Conservation (phyloP, 2,113 vertebrate species). For the Hucho hucho region DNA sequence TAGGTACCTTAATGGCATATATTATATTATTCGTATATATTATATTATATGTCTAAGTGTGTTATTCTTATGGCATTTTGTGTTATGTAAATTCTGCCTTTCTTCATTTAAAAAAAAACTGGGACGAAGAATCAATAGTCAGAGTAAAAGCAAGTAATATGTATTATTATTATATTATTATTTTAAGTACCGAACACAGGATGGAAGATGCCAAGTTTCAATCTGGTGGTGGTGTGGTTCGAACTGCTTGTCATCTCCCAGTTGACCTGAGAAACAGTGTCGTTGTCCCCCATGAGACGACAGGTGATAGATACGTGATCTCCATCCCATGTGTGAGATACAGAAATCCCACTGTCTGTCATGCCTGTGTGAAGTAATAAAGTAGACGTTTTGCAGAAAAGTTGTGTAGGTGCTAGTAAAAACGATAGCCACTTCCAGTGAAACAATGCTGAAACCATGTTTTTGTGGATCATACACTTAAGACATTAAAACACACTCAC, state of each 20-base stretch:
- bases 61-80: too few relatives aligned
- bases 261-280: constrained; percentile 46
- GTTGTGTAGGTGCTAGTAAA: neutral
- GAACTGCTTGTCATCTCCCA: constrained; percentile 33
- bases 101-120: too few relatives aligned
- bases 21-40: too few relatives aligned
- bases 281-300: constrained; percentile 21
- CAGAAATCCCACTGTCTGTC: constrained; percentile 29
- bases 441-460: too few relatives aligned
- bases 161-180: too few relatives aligned
- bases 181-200: constrained; percentile 9
- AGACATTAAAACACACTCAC: neutral
- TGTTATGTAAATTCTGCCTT: too few relatives aligned
- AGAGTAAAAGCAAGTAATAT: too few relatives aligned
- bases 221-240: constrained; percentile 21
- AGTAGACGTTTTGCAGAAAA: neutral
- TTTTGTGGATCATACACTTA: too few relatives aligned
- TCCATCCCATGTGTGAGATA: constrained; percentile 5
- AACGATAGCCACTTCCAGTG: neutral
- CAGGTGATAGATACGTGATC: constrained; percentile 32
- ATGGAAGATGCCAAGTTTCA: constrained; percentile 38
- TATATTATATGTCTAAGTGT: too few relatives aligned
- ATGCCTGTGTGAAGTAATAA: neutral
- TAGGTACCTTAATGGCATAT: neutral
- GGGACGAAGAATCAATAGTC: too few relatives aligned